Evolutionary conservation across 2,113 vertebrate genomes (phyloP), one percentile per base, ranked within the genome.

Genomic region (Clarias batrachus): DNA sequence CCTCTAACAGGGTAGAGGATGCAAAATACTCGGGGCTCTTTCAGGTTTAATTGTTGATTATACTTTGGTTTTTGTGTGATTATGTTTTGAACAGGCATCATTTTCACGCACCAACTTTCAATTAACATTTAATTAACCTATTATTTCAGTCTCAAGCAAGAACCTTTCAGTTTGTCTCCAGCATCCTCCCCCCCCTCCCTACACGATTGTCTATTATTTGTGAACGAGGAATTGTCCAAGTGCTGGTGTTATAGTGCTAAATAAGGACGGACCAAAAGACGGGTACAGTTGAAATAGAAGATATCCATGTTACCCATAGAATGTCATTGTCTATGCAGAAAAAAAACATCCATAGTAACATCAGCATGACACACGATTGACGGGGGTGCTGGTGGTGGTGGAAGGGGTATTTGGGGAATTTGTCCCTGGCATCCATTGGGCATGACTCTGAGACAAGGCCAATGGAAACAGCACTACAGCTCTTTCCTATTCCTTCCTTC

Each of bases 361-460:
- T 79, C 87, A 68, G 56, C 10, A 14, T 21, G 57, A 48, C 76
- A 33, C 79, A 81, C 41, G 19, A 57, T 33, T 76, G 68, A 78
- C 70, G 84, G 62, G 23, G 54, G n/a, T 77, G 13, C 27, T 59
- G 30, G 25, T 57, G 13, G n/a, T 80, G 57, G 27, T 23, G 78
- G 77, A 59, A 27, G 77, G n/a, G 27, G 19, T 25, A 41, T 19
- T 33, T 62, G 27, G 10, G 78, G 78, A 81, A 62, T 81, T 85
- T 63, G 70, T 85, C n/a, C 56, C 56, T 87, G 84, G 78, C 77
- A 81, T 89, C 84, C 88, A 83, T n/a, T 76, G 82, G 81, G 82
- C 82, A 84, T 27, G 79, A 37, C 77, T 87, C 62, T 83, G 82
- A 90, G 84, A 89, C 84, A 87, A 68, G 84, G 82, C 86, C 86